phyloP scores from a whole-genome alignment of 2,888 invertebrate genomes.

The Leucophora obtusa region DNA sequence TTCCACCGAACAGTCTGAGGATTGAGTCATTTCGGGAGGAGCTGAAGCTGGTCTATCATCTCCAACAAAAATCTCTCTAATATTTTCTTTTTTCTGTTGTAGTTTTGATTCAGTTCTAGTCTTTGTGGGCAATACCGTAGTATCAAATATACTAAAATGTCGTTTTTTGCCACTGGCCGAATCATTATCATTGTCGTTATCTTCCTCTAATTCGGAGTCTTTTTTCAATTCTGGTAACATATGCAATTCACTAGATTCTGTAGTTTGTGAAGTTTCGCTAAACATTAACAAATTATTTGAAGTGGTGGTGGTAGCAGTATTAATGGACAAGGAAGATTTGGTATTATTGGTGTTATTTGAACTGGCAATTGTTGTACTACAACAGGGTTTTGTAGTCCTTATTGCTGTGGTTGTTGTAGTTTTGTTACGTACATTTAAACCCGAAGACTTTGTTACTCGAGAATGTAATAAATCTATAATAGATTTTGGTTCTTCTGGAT shows the following conservation, averaged over 20 bases:
- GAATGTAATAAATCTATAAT: conserved; percentile 78
- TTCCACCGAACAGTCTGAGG: conserved; percentile 57
- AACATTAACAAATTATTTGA: conserved; percentile 50
- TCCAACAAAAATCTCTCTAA: conserved; percentile 88
- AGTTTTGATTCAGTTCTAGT: conserved; percentile 87
- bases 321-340: neutral
- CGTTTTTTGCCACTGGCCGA: conserved; percentile 67
- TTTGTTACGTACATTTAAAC: conserved; percentile 47
- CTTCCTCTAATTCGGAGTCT: conserved; percentile 54
- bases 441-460: conserved; percentile 71
- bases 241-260: conserved; percentile 72
- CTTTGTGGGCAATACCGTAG: conserved; percentile 85
- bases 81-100: conserved; percentile 86
- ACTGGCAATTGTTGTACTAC: conserved; percentile 56
- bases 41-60: conserved; percentile 89
- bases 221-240: conserved; percentile 66
- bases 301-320: conserved; percentile 12
- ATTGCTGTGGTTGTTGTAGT: conserved; percentile 13
- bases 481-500: conserved; percentile 70
- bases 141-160: conserved; percentile 81
- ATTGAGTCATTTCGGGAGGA: conserved; percentile 81
- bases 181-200: conserved; percentile 55
- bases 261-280: conserved; percentile 69
- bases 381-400: conserved; percentile 35
- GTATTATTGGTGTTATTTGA: conserved; percentile 33